Evolutionary conservation across 2,888 invertebrate species (phyloP).

Genomic region (Metalampra italica): DNA sequence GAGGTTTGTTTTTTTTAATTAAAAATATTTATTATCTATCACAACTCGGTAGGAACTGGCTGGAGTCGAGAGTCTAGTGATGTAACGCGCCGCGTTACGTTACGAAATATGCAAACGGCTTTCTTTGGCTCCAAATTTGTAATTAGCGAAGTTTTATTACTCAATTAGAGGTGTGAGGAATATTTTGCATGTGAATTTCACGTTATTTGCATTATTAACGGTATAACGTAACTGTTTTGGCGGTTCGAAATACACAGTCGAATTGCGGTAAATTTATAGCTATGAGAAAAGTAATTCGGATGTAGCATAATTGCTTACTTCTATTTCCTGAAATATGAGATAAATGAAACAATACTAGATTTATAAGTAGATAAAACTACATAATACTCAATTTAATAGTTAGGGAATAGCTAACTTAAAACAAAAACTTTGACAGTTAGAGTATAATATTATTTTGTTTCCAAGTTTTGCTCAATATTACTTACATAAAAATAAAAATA

Average conservation of each 20-base stretch:
- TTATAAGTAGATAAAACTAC: too few species aligned
- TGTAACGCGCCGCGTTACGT: slow-evolving; percentile 27
- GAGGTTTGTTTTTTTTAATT: slow-evolving; percentile 38
- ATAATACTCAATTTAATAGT: too few species aligned
- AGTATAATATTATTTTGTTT: too few species aligned
- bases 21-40: slow-evolving; percentile 14
- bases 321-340: too few species aligned
- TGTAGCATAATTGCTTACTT: not conserved
- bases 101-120: slow-evolving; percentile 22
- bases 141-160: slow-evolving; percentile 29
- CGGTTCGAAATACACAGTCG: slow-evolving; percentile 17
- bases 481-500: too few species aligned
- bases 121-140: slow-evolving; percentile 19
- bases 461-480: too few species aligned
- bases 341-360: too few species aligned
- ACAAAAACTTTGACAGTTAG: too few species aligned
- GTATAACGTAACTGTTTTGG: slow-evolving; percentile 28
- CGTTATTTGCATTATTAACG: slow-evolving; percentile 26
- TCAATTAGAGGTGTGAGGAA: slow-evolving; percentile 26
- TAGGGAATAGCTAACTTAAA: too few species aligned
- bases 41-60: slow-evolving; percentile 17
- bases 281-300: not conserved
- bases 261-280: slow-evolving; percentile 20
- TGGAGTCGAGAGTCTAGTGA: slow-evolving; percentile 28
- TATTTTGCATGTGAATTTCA: slow-evolving; percentile 30